These are phyloP conservation scores for Drosophila truncata DNA, from an alignment of 1,140 invertebrate species.

Conservation along the genomic window DNA sequence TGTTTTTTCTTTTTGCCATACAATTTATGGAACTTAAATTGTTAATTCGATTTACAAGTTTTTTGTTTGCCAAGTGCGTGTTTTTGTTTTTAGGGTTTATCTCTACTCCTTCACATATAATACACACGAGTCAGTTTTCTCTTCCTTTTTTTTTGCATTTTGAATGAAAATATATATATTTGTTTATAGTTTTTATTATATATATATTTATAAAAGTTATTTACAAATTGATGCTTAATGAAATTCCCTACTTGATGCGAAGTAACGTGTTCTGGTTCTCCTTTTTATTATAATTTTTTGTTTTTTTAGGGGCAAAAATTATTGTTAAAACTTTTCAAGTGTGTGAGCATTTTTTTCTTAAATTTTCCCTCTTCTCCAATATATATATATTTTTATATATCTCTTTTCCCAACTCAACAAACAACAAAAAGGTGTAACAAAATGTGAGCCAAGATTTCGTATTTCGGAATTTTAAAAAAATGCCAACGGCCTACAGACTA, in stretches of 20 bases:
- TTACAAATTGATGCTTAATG: constrained; percentile 67
- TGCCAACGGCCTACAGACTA: constrained; percentile 71
- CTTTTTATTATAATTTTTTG: constrained; percentile 36
- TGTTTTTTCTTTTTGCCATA: constrained; percentile 43
- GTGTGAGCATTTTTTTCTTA: constrained; percentile 77
- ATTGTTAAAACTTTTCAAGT: constrained; percentile 84
- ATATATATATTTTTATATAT: not conserved
- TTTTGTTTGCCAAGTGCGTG: constrained; percentile 60
- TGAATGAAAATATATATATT: constrained; percentile 77
- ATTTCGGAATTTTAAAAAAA: constrained; percentile 26
- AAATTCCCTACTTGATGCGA: constrained; percentile 76
- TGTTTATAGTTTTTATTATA: constrained; percentile 26
- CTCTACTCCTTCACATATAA: constrained; percentile 54
- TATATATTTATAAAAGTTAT: constrained; percentile 67
- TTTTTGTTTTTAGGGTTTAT: constrained; percentile 45
- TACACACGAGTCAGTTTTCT: constrained; percentile 63
- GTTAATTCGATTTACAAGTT: constrained; percentile 73
- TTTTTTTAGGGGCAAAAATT: constrained; percentile 52
- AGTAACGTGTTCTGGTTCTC: constrained; percentile 52
- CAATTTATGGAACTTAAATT: constrained; percentile 65
- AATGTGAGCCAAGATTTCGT: constrained; percentile 48
- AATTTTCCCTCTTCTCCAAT: not conserved
- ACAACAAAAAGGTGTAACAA: constrained; percentile 75
- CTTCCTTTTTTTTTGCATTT: constrained; percentile 60
- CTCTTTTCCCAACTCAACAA: constrained; percentile 53